These are phyloP conservation scores for Notoglanidium macrostoma DNA, from an alignment of 2,797 vertebrate species.

Conservation along the genomic window DNA sequence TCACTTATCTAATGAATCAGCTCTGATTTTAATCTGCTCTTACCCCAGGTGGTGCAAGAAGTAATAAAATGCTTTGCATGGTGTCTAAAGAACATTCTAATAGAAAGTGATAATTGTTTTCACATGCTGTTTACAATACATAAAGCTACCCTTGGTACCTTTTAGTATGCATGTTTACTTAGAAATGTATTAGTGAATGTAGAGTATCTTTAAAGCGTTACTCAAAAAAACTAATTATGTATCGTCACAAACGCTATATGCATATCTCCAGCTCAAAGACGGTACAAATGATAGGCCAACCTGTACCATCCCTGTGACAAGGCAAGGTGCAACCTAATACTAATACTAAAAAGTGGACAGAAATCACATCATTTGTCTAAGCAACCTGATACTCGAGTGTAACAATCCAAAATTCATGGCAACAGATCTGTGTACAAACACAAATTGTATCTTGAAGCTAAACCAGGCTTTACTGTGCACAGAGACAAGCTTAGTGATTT, in stretches of 20 bases:
- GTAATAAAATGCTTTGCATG: not conserved
- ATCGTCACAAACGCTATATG: not conserved
- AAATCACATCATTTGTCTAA: not conserved
- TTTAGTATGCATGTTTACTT: not conserved
- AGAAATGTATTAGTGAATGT: not conserved
- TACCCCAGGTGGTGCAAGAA: not conserved
- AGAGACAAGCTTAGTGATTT: constrained; percentile 9
- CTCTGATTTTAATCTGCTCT: constrained; percentile 1
- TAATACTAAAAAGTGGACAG: not conserved
- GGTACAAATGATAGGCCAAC: not conserved
- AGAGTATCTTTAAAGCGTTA: not conserved
- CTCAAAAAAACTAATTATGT: not conserved
- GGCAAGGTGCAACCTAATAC: not conserved
- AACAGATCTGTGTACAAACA: constrained; percentile 19
- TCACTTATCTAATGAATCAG: not conserved
- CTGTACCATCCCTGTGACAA: not conserved
- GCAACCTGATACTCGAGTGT: not conserved
- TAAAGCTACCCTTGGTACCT: not conserved
- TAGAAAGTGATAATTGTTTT: not conserved
- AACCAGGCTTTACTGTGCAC: constrained; percentile 1
- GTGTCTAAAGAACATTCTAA: not conserved
- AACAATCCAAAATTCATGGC: constrained; percentile 1
- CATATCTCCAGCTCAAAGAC: not conserved
- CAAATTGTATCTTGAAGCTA: constrained; percentile 5
- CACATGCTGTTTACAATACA: not conserved